phyloP scores from a whole-genome alignment of 2,113 vertebrate genomes.

The Beaufortia kweichowensis region DNA sequence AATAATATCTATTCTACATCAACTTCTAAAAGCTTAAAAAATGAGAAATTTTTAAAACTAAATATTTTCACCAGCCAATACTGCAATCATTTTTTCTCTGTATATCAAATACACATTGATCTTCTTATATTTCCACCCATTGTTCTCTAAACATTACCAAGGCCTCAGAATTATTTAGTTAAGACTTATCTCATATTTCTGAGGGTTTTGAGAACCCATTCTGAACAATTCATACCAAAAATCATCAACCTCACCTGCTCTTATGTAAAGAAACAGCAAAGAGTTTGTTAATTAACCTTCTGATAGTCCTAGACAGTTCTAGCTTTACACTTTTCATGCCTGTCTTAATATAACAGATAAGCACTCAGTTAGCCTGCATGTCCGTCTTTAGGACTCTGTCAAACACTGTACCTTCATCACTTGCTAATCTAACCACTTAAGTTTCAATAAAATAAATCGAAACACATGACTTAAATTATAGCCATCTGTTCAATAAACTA shows the following conservation, averaged over 20 bases:
- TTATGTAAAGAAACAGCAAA: background rate
- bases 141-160: conserved; percentile 33
- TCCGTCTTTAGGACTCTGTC: conserved; percentile 1
- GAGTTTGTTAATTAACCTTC: conserved; percentile 1
- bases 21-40: background rate
- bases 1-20: background rate
- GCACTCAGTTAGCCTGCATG: conserved; percentile 15
- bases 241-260: background rate
- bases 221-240: conserved; percentile 10
- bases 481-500: conserved; percentile 64
- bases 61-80: conserved; percentile 2
- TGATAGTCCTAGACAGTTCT: background rate
- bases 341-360: conserved; percentile 7
- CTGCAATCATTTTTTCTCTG: conserved; percentile 17
- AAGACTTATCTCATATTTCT: background rate
- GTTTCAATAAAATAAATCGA: conserved; percentile 58
- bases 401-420: conserved; percentile 18
- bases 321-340: background rate
- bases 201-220: conserved; percentile 21
- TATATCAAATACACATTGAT: conserved; percentile 8
- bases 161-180: conserved; percentile 14
- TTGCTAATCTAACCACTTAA: conserved; percentile 26
- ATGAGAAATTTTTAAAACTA: background rate
- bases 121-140: conserved; percentile 29
- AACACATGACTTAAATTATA: conserved; percentile 57